Evolutionary conservation across 2,888 invertebrate species (phyloP).

Genomic region (Vesta saturnalis): DNA sequence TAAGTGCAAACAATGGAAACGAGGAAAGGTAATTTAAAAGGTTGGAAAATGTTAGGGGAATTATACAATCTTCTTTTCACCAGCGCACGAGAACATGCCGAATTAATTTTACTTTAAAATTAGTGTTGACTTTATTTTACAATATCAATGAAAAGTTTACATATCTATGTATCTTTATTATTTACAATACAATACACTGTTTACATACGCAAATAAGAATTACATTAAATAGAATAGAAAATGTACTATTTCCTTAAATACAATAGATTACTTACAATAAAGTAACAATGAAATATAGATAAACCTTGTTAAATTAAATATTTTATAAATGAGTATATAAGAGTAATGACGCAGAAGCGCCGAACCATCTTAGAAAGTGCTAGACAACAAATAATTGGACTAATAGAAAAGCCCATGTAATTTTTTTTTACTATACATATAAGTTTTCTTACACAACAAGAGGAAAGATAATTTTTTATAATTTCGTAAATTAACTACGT

Average conservation of each 20-base stretch:
- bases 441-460: constrained; percentile 39
- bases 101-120: constrained; percentile 42
- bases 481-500: constrained; percentile 37
- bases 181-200: constrained; percentile 43
- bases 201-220: constrained; percentile 37
- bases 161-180: constrained; percentile 44
- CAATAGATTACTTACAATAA: constrained; percentile 1
- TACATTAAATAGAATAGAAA: constrained; percentile 16
- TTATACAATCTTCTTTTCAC: too few species aligned
- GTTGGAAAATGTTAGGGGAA: too few species aligned
- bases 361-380: not conserved
- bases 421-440: constrained; percentile 26
- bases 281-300: too few species aligned
- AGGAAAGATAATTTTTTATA: constrained; percentile 36
- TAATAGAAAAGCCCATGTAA: constrained; percentile 26
- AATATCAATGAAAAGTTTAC: constrained; percentile 42
- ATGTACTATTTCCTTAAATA: constrained; percentile 24
- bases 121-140: constrained; percentile 40
- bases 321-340: not conserved
- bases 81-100: constrained; percentile 45
- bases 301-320: too few species aligned
- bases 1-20: too few species aligned
- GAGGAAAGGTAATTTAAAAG: too few species aligned
- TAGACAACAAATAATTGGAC: constrained; percentile 1
- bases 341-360: not conserved